These are phyloP conservation scores for Furcifer pardalis DNA, from an alignment of 2,797 vertebrate species.

Conservation along the genomic window DNA sequence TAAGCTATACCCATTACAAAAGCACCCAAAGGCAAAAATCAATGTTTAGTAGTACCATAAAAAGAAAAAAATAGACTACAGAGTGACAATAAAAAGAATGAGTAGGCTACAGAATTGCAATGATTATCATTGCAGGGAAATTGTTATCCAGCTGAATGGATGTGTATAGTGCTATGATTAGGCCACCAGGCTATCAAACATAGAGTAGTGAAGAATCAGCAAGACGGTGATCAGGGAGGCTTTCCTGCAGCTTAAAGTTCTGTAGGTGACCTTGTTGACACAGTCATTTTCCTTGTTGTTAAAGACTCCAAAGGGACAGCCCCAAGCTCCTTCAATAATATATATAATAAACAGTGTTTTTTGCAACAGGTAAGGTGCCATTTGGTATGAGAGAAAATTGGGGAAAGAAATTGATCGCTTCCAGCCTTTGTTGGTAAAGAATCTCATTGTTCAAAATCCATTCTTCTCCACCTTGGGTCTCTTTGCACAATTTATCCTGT, in stretches of 20 bases:
- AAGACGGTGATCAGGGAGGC: neutral
- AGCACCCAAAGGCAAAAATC: constrained; percentile 62
- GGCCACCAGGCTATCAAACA: neutral
- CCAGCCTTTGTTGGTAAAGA: neutral
- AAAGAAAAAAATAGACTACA: constrained; percentile 41
- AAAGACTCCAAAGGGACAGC: neutral
- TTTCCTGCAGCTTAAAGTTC: neutral
- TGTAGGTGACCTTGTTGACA: too few species aligned
- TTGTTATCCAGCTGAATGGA: constrained; percentile 60
- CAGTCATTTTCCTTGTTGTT: neutral
- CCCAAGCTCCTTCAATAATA: neutral
- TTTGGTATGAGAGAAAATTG: neutral
- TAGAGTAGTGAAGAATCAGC: neutral
- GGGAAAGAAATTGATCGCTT: neutral
- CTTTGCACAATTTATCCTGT: accelerated
- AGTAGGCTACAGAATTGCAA: constrained; percentile 35
- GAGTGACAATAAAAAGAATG: constrained; percentile 44
- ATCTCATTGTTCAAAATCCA: accelerated
- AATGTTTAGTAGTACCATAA: constrained; percentile 54
- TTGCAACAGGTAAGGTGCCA: neutral
- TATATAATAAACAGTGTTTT: neutral
- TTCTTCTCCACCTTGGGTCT: neutral
- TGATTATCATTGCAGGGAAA: constrained; percentile 60
- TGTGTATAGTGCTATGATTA: neutral
- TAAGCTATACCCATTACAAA: constrained; percentile 8